These are phyloP conservation scores for Saccostrea glomerata DNA, from an alignment of 1,140 invertebrate species.

Conservation along the genomic window DNA sequence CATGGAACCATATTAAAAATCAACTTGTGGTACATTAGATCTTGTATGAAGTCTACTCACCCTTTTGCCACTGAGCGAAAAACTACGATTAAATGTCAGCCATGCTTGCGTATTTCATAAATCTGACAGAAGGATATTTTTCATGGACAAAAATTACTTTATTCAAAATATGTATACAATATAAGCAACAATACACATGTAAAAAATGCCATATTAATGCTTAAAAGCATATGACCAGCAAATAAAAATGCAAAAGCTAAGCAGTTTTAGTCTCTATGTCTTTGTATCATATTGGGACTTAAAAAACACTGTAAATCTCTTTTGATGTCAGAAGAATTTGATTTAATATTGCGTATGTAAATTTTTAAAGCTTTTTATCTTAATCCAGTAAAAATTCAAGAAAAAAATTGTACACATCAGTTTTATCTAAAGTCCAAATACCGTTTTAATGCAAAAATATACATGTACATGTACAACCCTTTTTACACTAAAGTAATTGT, in stretches of 20 bases:
- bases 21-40: too few relatives aligned
- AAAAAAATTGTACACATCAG: neutral
- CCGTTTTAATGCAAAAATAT: too few relatives aligned
- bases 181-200: conserved; percentile 4
- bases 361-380: neutral
- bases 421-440: too few relatives aligned
- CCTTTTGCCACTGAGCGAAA: too few relatives aligned
- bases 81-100: too few relatives aligned
- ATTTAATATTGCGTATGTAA: neutral
- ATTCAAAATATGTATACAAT: conserved; percentile 1
- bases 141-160: neutral
- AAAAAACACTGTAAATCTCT: neutral
- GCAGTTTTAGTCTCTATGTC: neutral
- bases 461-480: too few relatives aligned
- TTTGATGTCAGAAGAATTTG: neutral
- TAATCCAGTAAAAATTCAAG: neutral
- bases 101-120: too few relatives aligned
- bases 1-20: too few relatives aligned
- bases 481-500: too few relatives aligned
- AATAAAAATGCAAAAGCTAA: neutral
- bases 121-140: neutral
- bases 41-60: too few relatives aligned
- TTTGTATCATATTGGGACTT: neutral
- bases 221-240: neutral
- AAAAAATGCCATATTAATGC: conserved; percentile 6